Evolutionary conservation across 2,888 invertebrate genomes (phyloP), one percentile per base, ranked within the genome.

Genomic region (Chrysolina haemoptera): DNA sequence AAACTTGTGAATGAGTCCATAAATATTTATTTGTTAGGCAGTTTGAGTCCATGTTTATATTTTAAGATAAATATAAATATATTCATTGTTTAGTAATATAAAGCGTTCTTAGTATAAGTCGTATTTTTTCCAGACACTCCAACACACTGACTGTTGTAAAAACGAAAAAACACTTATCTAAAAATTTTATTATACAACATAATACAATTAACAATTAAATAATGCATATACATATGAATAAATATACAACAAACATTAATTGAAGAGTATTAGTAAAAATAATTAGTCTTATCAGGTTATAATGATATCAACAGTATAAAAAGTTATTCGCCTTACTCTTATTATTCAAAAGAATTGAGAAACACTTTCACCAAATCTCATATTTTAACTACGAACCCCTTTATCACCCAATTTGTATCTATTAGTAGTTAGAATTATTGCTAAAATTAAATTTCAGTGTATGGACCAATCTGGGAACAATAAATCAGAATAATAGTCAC

Each of bases 251-350:
- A 71, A 76, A 76, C 75, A 76, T 76, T 71, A 68, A 76, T 76
- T 71, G 62, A 71, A 72, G 78, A 78, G 78, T 78, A 78, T 78
- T 78, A 73, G 75, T 78, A 78, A 78, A 75, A 70, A 53, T 53
- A 53, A 69, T 71, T 76, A 74, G 70, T 76, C 70, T 71, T 71
- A 68, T 50, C 27, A 62, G 27, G 50, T 46, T 68, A 62, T 65
- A 71, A 71, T 68, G 65, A 68, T 66, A 72, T 71, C 59, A 76
- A 76, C 64, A 27, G 74, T 76, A 78, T 74, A 78, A 76, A 74
- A 77, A 74, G 66, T 41, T 71, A 62, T 66, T 65, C 59, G 62
- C 46, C 35, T 65, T 65, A 46, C 18, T 48, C 66, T 35, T 27
- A 59, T 10, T 40, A 35, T 63, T 43, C 18, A 35, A 41, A 63